Evolutionary conservation across 2,888 invertebrate species (phyloP), one percentile per base, ranked within the genome.

Genomic region (Aromia moschata): DNA sequence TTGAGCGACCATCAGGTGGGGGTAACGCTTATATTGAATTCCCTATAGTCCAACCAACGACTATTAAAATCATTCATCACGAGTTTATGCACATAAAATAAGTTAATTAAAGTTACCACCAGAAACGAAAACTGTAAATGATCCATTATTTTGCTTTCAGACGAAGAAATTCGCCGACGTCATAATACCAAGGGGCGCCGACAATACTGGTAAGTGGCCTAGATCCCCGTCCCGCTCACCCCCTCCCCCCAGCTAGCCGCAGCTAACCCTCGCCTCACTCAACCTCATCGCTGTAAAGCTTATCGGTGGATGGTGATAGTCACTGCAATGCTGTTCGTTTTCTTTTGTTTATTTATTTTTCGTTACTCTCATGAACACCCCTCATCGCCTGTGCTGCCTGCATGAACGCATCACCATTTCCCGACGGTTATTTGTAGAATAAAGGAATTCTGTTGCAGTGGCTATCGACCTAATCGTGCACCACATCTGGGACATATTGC

Each of bases 101-200:
- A n/a, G n/a, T n/a, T n/a, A n/a, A n/a, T n/a, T n/a, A n/a, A n/a
- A n/a, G n/a, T n/a, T n/a, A n/a, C n/a, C n/a, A n/a, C n/a, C n/a
- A n/a, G n/a, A n/a, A n/a, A n/a, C n/a, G n/a, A n/a, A n/a, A n/a
- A n/a, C n/a, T n/a, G n/a, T n/a, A n/a, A n/a, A n/a, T n/a, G n/a
- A n/a, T n/a, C n/a, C n/a, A n/a, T n/a, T n/a, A 52, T 44, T 49
- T 46, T 55, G 41, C 54, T 87, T 89, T 47, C 86, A 96, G 93
- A 99, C 99, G 0, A 99, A 99, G 83, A 98, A 99, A 81, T 98
- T 98, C 84, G 98, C 98, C 54, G 99, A 99, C 84, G 96, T 99
- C 49, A 98, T 99, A 75, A 98, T 99, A 80, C 99, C 99, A 0
- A 85, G 98, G 69, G 99, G 98, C 62, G 98, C 98, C 16, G 99